These are phyloP conservation scores for Neomorphus geoffroyi DNA, from an alignment of 2,797 vertebrate species.

Conservation along the genomic window DNA sequence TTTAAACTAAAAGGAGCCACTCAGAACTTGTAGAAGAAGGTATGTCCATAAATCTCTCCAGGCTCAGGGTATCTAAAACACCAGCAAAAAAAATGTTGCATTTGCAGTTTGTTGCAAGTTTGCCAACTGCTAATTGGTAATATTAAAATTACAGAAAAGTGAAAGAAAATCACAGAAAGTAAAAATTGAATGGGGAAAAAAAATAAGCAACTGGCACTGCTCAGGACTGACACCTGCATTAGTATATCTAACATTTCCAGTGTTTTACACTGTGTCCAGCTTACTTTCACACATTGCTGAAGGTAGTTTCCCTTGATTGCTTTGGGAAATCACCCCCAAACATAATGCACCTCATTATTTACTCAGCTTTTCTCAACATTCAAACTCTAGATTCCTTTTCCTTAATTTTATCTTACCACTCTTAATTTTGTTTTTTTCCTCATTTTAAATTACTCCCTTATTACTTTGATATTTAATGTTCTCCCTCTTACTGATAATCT, in stretches of 20 bases:
- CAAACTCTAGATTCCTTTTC: not conserved
- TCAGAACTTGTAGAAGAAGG: not conserved
- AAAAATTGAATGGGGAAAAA: not conserved
- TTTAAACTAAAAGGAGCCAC: constrained; percentile 19
- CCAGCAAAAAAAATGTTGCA: not conserved
- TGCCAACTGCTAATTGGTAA: not conserved
- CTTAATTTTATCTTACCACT: not conserved
- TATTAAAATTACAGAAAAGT: too few relatives aligned
- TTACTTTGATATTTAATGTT: not conserved
- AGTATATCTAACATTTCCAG: not conserved
- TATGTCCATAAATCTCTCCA: not conserved
- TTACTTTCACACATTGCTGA: not conserved
- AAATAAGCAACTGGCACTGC: not conserved
- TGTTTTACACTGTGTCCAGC: not conserved
- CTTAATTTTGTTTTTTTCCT: not conserved
- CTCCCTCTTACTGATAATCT: not conserved
- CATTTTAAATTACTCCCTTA: not conserved
- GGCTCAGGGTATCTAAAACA: not conserved
- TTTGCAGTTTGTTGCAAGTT: not conserved
- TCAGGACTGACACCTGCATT: not conserved
- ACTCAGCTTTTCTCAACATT: not conserved
- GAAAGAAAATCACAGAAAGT: not conserved
- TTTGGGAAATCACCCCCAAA: not conserved
- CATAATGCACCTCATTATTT: not conserved
- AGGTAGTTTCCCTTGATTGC: not conserved